Evolutionary conservation across 2,797 vertebrate species (phyloP), one percentile per base, ranked within the genome.

Genomic region (Falco rusticolus): DNA sequence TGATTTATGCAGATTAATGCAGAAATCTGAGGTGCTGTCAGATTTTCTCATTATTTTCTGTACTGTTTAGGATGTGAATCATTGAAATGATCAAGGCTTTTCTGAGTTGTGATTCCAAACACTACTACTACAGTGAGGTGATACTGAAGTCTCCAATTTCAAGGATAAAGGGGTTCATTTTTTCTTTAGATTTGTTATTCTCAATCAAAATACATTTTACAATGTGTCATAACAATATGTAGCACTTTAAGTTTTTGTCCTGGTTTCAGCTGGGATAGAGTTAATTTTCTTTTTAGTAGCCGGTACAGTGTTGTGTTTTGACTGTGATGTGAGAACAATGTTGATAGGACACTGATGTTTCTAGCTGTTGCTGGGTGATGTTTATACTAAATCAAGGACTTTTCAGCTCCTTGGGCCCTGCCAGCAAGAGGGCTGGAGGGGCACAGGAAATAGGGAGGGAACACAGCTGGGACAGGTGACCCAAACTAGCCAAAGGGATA

Each of bases 1-100:
- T 77, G 68, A 93, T 91, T 91, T 80, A 92, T 87, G 71, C 31
- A 94, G 56, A 87, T 74, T 87, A 89, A 74, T 91, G 64, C 56
- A 87, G 50, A 28, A 83, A 45, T 66, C 21, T 64, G 48, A 70
- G 68, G 11, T 64, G 50, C 31, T 86, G 64, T 77, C 65, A 90
- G 48, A 34, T 81, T 90, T 81, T 71, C 53, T 86, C 20, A 57
- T 91, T 89, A 80, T 80, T 83, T 91, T 64, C 69, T 65, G 10
- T 61, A 31, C 17, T 60, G 10, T 77, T 95, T 71, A 83, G 31
- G 39, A 88, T 20, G 72, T 4, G 8, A 77, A 51, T 83, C 57
- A 60, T 60, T 75, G 66, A 91, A 57, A 31, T 56, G 22, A 84
- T 78, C 25, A 53, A 45, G 45, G 10, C 8, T 57, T 77, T 84